phyloP scores from a whole-genome alignment of 2,888 invertebrate genomes.

The Pseudococcus longispinus region DNA sequence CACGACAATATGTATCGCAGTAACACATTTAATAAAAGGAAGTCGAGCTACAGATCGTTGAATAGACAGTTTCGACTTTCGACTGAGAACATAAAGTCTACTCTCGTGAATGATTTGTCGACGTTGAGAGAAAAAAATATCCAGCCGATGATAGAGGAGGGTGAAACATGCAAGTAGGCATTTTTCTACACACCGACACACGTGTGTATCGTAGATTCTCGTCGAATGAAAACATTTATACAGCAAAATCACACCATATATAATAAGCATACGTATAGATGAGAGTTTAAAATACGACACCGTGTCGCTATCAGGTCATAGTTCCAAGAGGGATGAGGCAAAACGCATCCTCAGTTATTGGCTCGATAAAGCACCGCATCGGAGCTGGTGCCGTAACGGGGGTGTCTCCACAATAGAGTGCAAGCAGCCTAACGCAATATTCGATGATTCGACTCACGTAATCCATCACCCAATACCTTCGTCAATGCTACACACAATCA shows the following conservation, averaged over 20 bases:
- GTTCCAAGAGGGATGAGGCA: not conserved
- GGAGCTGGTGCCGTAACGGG: too few relatives aligned
- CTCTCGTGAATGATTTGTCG: slow-evolving; percentile 1
- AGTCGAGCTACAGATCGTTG: slow-evolving; percentile 6
- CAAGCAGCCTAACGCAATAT: not conserved
- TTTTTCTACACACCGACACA: not conserved
- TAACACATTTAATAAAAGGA: not conserved
- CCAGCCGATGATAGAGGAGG: not conserved
- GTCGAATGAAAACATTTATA: not conserved
- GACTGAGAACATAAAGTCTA: not conserved
- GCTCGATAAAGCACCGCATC: not conserved
- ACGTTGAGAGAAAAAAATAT: not conserved
- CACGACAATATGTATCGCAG: not conserved
- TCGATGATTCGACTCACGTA: not conserved
- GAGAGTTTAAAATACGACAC: not conserved
- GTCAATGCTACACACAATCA: slow-evolving; percentile 17
- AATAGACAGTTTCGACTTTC: not conserved
- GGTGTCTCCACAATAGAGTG: not conserved
- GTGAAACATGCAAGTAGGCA: not conserved
- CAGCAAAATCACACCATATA: not conserved
- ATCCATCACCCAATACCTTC: slow-evolving; percentile 21
- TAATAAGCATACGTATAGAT: not conserved
- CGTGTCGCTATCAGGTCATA: not conserved
- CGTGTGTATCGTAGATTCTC: not conserved
- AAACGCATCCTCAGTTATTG: not conserved